Conservation (phyloP, 35 echinoderm and acorn worm species). For the Lytechinus pictus region DNA sequence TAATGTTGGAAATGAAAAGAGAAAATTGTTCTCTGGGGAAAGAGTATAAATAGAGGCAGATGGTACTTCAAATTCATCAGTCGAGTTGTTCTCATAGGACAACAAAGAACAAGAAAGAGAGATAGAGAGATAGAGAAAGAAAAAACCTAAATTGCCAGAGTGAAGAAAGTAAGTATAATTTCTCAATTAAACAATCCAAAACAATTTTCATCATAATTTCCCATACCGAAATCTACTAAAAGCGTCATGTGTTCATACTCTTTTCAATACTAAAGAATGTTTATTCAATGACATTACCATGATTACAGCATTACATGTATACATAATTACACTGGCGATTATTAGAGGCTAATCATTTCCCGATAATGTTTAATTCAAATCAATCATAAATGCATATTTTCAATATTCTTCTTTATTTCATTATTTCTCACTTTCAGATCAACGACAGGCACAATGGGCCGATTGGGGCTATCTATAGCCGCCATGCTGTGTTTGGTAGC, state of each 20-base stretch:
- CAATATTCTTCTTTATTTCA: background rate
- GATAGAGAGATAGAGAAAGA: too few species aligned
- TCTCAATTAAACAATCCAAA: background rate
- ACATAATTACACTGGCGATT: background rate
- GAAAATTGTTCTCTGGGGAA: background rate
- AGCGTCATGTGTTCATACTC: too few species aligned
- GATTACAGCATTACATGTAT: too few species aligned
- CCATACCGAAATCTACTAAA: too few species aligned
- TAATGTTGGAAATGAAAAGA: background rate
- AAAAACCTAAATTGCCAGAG: background rate
- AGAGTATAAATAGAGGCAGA: background rate
- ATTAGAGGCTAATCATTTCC: too few species aligned
- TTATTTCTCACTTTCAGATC: background rate
- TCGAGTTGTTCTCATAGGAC: background rate
- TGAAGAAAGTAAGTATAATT: background rate
- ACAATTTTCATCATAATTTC: too few species aligned
- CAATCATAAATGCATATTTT: background rate
- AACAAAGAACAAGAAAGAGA: background rate
- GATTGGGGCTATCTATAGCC: background rate
- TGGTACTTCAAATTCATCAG: background rate
- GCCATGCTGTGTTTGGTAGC: background rate
- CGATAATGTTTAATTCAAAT: background rate
- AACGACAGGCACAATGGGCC: background rate
- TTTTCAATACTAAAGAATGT: too few species aligned
- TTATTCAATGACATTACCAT: too few species aligned